Evolutionary conservation across 2,113 vertebrate genomes (phyloP).

Genomic region (Plestiodon gilberti): DNA sequence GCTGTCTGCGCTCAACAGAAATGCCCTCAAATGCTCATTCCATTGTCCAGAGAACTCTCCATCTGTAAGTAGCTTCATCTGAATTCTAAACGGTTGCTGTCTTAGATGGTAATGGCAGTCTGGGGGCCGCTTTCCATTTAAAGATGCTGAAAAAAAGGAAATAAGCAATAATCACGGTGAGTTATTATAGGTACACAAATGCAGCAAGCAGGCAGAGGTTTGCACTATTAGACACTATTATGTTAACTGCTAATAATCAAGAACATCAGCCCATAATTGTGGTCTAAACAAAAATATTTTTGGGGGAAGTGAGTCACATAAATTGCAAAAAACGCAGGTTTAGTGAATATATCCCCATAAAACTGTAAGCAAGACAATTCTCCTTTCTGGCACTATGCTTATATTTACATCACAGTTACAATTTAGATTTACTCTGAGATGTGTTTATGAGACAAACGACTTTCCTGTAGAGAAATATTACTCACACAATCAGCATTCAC

Average conservation of each 20-base stretch:
- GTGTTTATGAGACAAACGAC: slow-evolving; percentile 18
- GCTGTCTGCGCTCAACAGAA: background rate
- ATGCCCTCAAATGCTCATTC: background rate
- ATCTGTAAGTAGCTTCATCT: background rate
- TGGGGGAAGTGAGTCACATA: slow-evolving; percentile 38
- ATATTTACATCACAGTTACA: slow-evolving; percentile 26
- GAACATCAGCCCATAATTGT: slow-evolving; percentile 33
- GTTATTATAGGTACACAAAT: background rate
- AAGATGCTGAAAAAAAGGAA: background rate
- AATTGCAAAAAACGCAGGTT: slow-evolving; percentile 46
- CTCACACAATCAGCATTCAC: background rate
- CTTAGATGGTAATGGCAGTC: background rate
- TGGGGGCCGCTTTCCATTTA: background rate
- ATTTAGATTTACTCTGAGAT: slow-evolving; percentile 48
- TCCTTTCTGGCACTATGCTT: background rate
- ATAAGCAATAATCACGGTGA: background rate
- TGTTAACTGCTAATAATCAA: slow-evolving; percentile 25
- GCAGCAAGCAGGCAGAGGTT: background rate
- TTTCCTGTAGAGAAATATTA: slow-evolving; percentile 18
- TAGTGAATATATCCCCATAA: slow-evolving; percentile 56
- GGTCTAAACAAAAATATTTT: slow-evolving; percentile 40
- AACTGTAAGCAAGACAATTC: slow-evolving; percentile 40
- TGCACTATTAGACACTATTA: slow-evolving; percentile 43
- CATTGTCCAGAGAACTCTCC: background rate
- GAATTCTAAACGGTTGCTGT: background rate